phyloP scores from a whole-genome alignment of 2,113 vertebrate genomes.

The Odontesthes bonariensis region DNA sequence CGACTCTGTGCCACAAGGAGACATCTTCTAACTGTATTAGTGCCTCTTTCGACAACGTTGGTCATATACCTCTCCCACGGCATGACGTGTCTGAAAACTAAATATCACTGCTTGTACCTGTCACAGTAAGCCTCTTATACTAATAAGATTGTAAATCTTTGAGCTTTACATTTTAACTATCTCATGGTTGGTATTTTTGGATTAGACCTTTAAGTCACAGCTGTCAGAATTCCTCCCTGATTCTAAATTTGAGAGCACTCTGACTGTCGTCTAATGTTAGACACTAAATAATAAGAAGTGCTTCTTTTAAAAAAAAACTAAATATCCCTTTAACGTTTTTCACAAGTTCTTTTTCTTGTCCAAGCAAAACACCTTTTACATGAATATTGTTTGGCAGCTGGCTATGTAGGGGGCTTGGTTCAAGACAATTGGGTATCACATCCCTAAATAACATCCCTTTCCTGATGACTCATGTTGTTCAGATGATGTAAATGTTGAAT shows the following conservation, averaged over 20 bases:
- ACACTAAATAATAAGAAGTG: too few relatives aligned
- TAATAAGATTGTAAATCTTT: too few relatives aligned
- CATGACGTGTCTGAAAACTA: conserved; percentile 41
- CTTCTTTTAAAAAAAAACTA: too few relatives aligned
- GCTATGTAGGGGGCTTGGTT: neutral
- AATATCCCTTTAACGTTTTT: too few relatives aligned
- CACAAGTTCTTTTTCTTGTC: too few relatives aligned
- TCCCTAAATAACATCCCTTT: neutral
- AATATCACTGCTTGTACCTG: neutral
- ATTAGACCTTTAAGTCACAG: too few relatives aligned
- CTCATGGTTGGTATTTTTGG: too few relatives aligned
- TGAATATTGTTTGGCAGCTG: neutral
- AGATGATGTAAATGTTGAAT: neutral
- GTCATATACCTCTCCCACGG: neutral
- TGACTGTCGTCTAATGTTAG: too few relatives aligned
- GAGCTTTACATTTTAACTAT: too few relatives aligned
- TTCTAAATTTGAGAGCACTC: too few relatives aligned
- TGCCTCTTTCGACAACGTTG: conserved; percentile 32
- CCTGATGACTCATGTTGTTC: neutral
- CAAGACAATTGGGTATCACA: neutral
- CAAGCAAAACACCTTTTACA: too few relatives aligned
- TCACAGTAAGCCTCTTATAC: neutral
- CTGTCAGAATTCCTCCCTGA: too few relatives aligned
- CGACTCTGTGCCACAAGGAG: conserved; percentile 4
- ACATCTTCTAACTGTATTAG: conserved; percentile 11